Evolutionary conservation across 2,113 vertebrate species (phyloP).

Genomic region (Ardeotis arabs): DNA sequence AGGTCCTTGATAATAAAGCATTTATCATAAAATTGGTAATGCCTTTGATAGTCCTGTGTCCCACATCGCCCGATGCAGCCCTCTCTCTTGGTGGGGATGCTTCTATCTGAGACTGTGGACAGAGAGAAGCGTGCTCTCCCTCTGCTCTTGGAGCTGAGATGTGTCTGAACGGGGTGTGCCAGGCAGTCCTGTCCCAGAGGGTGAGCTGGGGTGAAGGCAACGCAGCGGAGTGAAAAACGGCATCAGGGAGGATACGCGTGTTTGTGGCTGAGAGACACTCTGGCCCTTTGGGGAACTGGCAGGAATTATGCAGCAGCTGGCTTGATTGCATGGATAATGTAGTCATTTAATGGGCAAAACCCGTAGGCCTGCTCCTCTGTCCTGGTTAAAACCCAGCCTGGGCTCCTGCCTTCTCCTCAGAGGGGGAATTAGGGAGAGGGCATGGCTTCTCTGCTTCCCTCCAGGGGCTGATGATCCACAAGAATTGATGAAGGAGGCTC

Average conservation of each 20-base stretch:
- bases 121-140: not conserved
- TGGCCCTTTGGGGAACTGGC: not conserved
- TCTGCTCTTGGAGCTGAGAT: not conserved
- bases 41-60: not conserved
- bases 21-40: not conserved
- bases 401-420: not conserved
- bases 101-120: not conserved
- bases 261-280: not conserved
- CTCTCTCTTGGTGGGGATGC: not conserved
- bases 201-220: not conserved
- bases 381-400: not conserved
- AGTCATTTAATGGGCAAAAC: not conserved
- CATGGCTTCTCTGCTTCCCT: not conserved
- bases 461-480: not conserved
- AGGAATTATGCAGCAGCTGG: not conserved
- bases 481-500: accelerated
- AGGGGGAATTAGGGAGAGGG: not conserved
- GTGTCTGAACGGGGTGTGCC: not conserved
- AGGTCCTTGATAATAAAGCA: not conserved
- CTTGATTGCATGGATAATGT: not conserved
- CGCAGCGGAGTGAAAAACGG: not conserved
- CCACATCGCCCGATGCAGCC: not conserved
- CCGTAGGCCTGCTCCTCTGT: not conserved
- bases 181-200: not conserved
- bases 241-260: accelerated